phyloP scores from a whole-genome alignment of 2,797 vertebrate species.

The Miichthys miiuy region DNA sequence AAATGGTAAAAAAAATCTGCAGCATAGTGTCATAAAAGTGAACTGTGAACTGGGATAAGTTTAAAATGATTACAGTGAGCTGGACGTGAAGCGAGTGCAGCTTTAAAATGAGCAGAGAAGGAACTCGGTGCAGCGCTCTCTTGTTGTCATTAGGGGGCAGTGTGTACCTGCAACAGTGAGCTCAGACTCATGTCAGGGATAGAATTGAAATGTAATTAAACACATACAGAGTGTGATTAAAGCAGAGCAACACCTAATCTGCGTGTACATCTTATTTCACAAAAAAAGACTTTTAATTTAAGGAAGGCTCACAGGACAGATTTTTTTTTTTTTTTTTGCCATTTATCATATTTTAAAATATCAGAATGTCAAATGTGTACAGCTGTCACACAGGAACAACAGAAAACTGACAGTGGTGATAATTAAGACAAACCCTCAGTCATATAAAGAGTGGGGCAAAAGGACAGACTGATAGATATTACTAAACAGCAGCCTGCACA shows the following conservation, averaged over 20 bases:
- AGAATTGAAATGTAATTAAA: not conserved
- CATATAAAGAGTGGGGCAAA: not conserved
- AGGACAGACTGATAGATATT: not conserved
- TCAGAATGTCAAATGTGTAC: conserved; percentile 18
- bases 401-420: not conserved
- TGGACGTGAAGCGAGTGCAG: not conserved
- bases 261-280: conserved; percentile 16
- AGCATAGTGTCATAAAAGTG: not conserved
- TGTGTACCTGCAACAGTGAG: conserved; percentile 35
- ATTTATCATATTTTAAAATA: conserved; percentile 23
- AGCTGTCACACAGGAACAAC: not conserved
- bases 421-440: not conserved
- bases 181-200: conserved; percentile 4
- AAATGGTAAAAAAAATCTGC: not conserved
- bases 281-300: not conserved
- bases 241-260: conserved; percentile 11
- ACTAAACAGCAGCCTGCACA: not conserved
- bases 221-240: conserved; percentile 40
- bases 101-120: no score
- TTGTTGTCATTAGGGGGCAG: conserved; percentile 50
- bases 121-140: conserved; percentile 3
- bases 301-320: conserved; percentile 2
- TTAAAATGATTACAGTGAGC: not conserved
- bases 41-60: not conserved
- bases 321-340: conserved; percentile 13